Conservation (phyloP, 2,113 vertebrate genomes). For the Sula dactylatra region DNA sequence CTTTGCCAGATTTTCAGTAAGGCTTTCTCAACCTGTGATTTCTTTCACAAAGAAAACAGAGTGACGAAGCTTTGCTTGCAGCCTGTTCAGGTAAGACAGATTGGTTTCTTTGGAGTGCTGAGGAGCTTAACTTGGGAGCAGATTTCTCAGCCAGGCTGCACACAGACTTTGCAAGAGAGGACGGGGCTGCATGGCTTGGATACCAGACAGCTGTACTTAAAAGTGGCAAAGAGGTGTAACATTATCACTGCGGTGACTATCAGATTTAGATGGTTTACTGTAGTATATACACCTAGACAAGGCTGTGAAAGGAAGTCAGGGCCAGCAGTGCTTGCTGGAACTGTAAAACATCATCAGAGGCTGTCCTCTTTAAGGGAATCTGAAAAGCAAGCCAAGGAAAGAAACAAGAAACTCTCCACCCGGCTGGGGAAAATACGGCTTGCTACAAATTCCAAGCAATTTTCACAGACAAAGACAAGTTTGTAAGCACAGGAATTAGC, state of each 20-base stretch:
- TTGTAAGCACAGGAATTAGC: conserved; percentile 21
- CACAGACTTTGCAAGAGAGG: not conserved
- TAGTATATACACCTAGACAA: accelerated
- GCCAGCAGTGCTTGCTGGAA: not conserved
- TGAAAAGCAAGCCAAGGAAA: not conserved
- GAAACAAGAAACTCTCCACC: not conserved
- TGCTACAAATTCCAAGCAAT: conserved; percentile 39
- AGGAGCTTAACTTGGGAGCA: not conserved
- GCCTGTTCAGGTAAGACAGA: not conserved
- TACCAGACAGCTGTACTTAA: not conserved
- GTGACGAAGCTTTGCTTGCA: not conserved
- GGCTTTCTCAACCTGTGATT: not conserved
- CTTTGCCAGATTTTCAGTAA: not conserved
- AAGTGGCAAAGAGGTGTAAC: not conserved
- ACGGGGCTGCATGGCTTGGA: not conserved
- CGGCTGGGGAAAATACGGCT: not conserved
- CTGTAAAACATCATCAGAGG: not conserved
- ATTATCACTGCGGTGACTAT: not conserved
- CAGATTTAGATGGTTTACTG: not conserved
- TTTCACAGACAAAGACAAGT: conserved; percentile 35
- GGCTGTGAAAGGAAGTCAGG: not conserved
- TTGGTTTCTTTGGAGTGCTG: not conserved
- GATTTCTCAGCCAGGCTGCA: not conserved
- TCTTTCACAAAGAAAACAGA: not conserved
- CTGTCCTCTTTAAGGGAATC: not conserved